phyloP scores from a whole-genome alignment of 1,140 invertebrate genomes.

The Bombus polaris region DNA sequence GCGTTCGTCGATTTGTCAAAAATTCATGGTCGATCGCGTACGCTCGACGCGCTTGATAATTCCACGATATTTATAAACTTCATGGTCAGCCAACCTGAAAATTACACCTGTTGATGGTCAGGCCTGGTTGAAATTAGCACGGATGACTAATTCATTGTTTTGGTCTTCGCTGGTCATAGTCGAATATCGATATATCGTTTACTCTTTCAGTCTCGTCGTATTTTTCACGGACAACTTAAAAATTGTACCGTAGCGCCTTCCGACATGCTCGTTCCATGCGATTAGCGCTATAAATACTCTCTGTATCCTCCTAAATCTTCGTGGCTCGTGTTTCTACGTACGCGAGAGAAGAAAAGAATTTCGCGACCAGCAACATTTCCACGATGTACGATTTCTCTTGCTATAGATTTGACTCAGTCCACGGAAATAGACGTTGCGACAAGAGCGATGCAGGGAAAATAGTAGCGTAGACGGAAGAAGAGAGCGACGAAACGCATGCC shows the following conservation, averaged over 20 bases:
- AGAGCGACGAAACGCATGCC: constrained; percentile 54
- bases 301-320: background rate
- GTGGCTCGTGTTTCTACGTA: background rate
- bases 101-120: constrained; percentile 62
- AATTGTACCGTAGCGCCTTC: no score
- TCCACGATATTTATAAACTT: constrained; percentile 45
- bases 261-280: background rate
- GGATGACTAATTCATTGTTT: constrained; percentile 58
- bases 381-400: background rate
- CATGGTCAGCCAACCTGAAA: constrained; percentile 39
- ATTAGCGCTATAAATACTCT: background rate
- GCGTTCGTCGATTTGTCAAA: background rate
- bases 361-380: background rate
- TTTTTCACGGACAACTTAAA: background rate
- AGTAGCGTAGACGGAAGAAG: constrained; percentile 60
- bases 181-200: background rate
- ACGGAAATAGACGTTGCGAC: constrained; percentile 63
- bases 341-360: background rate
- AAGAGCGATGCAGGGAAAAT: constrained; percentile 46
- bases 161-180: constrained; percentile 17
- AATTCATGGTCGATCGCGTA: constrained; percentile 16
- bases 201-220: background rate
- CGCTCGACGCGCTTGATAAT: background rate
- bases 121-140: constrained; percentile 27
- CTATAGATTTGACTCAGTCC: constrained; percentile 63